These are phyloP conservation scores for Spheniscus mendiculus DNA, from an alignment of 2,113 vertebrate genomes.

Conservation along the genomic window DNA sequence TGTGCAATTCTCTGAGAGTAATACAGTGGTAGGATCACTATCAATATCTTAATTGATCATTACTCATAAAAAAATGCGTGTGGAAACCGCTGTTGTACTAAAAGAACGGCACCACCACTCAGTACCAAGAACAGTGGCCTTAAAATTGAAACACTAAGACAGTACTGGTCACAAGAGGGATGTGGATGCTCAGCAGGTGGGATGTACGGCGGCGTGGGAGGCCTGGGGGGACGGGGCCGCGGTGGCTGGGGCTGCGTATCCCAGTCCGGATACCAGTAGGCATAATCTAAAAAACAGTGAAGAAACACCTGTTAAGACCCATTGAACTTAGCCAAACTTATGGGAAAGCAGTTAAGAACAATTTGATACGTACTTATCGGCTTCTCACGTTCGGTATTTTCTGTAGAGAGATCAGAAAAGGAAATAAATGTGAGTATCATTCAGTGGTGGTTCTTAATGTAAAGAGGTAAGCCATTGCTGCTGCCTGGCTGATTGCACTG, in stretches of 20 bases:
- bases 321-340: not conserved
- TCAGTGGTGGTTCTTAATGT: not conserved
- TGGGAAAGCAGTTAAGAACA: not conserved
- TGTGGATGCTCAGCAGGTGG: not conserved
- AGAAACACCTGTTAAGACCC: not conserved
- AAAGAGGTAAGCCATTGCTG: not conserved
- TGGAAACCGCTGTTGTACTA: constrained; percentile 54
- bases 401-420: constrained; percentile 70
- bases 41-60: not conserved
- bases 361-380: constrained; percentile 68
- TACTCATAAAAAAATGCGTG: constrained; percentile 71
- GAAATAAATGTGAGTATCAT: not conserved
- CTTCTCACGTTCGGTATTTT: constrained; percentile 60
- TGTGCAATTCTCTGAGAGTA: not conserved
- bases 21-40: not conserved
- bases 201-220: rapidly evolving
- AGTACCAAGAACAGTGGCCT: constrained; percentile 59
- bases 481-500: not conserved
- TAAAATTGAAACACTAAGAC: constrained; percentile 21
- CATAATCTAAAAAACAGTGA: constrained; percentile 44
- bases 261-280: constrained; percentile 68
- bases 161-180: constrained; percentile 8
- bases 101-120: constrained; percentile 18
- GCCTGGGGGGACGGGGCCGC: rapidly evolving
- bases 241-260: constrained; percentile 3